Conservation (phyloP, 1,140 invertebrate genomes). For the Zeugodacus cucurbitae region DNA sequence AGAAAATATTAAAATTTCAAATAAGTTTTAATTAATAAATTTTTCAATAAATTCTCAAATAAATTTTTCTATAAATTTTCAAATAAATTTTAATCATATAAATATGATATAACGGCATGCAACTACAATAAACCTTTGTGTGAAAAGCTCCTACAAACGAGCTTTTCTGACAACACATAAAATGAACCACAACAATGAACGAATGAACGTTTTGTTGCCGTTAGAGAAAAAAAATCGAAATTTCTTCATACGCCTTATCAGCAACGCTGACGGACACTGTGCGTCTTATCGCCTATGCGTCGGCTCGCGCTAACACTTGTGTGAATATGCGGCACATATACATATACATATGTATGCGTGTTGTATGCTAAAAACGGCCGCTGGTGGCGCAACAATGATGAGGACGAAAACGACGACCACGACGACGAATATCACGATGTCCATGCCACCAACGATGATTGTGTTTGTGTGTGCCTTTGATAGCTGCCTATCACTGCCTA, state of each 20-base stretch:
- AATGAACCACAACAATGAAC: neutral
- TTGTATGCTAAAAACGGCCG: neutral
- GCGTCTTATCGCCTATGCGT: conserved; percentile 12
- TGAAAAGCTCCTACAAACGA: neutral
- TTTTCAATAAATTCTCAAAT: too few relatives aligned
- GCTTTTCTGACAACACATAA: neutral
- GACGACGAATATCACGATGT: neutral
- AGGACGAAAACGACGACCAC: neutral
- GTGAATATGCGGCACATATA: neutral
- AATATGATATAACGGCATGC: too few relatives aligned
- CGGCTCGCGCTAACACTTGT: neutral
- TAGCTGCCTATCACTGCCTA: neutral
- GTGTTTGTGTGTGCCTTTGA: neutral
- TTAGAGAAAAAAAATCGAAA: neutral
- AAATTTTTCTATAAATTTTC: too few relatives aligned
- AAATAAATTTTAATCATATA: too few relatives aligned
- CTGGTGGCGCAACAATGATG: neutral
- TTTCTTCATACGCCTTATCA: neutral
- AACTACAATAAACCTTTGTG: too few relatives aligned
- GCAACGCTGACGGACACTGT: neutral
- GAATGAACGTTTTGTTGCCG: neutral
- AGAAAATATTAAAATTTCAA: too few relatives aligned
- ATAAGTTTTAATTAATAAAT: too few relatives aligned
- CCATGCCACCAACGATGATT: neutral
- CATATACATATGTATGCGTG: neutral